phyloP scores from a whole-genome alignment of 2,113 vertebrate species.

The Gavialis gangeticus region DNA sequence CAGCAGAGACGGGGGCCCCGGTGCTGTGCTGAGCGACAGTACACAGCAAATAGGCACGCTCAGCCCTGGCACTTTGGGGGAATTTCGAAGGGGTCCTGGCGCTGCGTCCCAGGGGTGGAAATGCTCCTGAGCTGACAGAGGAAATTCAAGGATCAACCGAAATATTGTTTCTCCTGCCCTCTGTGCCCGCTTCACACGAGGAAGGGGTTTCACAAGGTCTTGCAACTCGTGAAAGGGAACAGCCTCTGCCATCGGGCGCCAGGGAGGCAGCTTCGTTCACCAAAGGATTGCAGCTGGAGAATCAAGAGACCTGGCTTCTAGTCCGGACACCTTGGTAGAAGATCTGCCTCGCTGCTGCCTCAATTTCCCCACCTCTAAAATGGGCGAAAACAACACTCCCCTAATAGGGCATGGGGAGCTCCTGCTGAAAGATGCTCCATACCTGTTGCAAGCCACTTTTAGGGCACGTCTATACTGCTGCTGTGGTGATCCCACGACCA shows the following conservation, averaged over 20 bases:
- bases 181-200: neutral
- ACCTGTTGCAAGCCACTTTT: neutral
- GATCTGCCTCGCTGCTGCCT: neutral
- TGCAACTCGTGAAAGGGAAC: neutral
- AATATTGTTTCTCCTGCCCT: neutral
- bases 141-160: neutral
- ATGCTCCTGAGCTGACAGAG: neutral
- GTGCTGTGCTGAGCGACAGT: neutral
- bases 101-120: neutral
- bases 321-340: neutral
- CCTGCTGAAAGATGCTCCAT: neutral
- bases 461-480: no score
- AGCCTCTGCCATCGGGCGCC: neutral
- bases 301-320: neutral
- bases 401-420: neutral
- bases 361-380: neutral
- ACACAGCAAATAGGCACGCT: neutral
- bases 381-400: neutral
- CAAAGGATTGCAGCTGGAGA: neutral
- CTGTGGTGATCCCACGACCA: no score
- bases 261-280: neutral
- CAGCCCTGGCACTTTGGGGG: neutral
- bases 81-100: neutral
- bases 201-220: neutral
- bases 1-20: neutral